These are phyloP conservation scores for Andinoacara biseriatus DNA, from an alignment of 2,113 vertebrate genomes.

Conservation along the genomic window DNA sequence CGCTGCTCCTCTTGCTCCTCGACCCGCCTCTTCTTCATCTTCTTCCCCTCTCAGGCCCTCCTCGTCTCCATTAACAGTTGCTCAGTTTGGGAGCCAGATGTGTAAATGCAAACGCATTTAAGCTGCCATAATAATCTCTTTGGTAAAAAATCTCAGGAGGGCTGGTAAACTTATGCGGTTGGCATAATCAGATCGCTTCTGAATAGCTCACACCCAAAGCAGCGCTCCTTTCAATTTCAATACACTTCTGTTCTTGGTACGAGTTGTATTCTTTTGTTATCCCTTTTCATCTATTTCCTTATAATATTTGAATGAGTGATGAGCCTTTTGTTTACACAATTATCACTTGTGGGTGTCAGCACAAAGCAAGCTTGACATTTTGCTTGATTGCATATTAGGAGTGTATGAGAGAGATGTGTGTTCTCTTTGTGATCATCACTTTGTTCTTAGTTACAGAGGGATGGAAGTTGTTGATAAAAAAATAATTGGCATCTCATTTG, in stretches of 20 bases:
- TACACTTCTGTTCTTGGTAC: neutral
- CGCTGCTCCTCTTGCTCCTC: slow-evolving; percentile 24
- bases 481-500: slow-evolving; percentile 58
- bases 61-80: slow-evolving; percentile 8
- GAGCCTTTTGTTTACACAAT: slow-evolving; percentile 63
- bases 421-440: slow-evolving; percentile 48
- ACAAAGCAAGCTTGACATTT: slow-evolving; percentile 66
- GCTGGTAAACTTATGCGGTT: neutral
- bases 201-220: neutral
- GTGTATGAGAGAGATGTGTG: slow-evolving; percentile 30
- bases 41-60: neutral
- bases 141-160: slow-evolving; percentile 13
- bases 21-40: neutral
- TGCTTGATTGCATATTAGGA: slow-evolving; percentile 69
- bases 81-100: slow-evolving; percentile 18
- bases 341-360: slow-evolving; percentile 53
- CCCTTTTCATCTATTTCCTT: slow-evolving; percentile 39
- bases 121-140: slow-evolving; percentile 35
- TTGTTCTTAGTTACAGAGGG: slow-evolving; percentile 52
- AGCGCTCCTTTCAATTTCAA: neutral
- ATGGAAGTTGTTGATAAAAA: slow-evolving; percentile 56
- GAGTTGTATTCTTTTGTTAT: slow-evolving; percentile 21
- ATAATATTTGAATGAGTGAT: slow-evolving; percentile 46
- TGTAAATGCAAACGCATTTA: slow-evolving; percentile 28
- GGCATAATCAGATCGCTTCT: slow-evolving; percentile 5